Percentiles rank a stretch among this genome's conserved stretches.
Conservation (phyloP, 2,888 invertebrate genomes). For the Noctuana brunneofusca region DNA sequence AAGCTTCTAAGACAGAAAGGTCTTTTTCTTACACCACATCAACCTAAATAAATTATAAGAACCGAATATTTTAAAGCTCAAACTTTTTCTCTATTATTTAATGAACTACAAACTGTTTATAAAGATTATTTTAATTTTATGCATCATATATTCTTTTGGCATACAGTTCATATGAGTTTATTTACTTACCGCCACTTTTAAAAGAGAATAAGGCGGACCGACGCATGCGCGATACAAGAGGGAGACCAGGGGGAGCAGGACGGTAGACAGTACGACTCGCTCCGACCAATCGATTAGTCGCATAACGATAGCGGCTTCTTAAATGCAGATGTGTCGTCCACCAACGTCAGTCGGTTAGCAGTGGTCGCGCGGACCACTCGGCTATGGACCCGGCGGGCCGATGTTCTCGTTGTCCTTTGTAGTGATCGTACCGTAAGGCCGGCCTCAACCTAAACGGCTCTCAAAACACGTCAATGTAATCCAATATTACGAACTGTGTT, state of each 20-base stretch:
- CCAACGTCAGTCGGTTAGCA: constrained; percentile 78
- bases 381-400: constrained; percentile 59
- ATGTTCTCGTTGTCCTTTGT: constrained; percentile 64
- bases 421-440: constrained; percentile 56
- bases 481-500: constrained; percentile 48
- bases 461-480: constrained; percentile 55
- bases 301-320: constrained; percentile 83
- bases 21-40: constrained; percentile 47
- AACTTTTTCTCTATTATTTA: neutral
- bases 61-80: neutral
- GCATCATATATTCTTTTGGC: constrained; percentile 61
- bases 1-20: constrained; percentile 54
- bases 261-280: constrained; percentile 70
- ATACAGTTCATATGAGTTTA: constrained; percentile 76
- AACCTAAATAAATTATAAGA: constrained; percentile 29
- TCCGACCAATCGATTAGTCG: constrained; percentile 83
- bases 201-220: constrained; percentile 57
- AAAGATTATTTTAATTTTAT: constrained; percentile 39
- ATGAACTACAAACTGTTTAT: neutral
- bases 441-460: constrained; percentile 54
- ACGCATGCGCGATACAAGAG: constrained; percentile 72
- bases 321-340: constrained; percentile 82
- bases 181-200: constrained; percentile 79
- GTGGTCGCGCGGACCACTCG: constrained; percentile 65
- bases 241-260: constrained; percentile 63